A percentile compares a stretch with the other conserved stretches of the same genome.
Conservation (phyloP, 1,140 invertebrate genomes). For the Diorhabda sublineata region DNA sequence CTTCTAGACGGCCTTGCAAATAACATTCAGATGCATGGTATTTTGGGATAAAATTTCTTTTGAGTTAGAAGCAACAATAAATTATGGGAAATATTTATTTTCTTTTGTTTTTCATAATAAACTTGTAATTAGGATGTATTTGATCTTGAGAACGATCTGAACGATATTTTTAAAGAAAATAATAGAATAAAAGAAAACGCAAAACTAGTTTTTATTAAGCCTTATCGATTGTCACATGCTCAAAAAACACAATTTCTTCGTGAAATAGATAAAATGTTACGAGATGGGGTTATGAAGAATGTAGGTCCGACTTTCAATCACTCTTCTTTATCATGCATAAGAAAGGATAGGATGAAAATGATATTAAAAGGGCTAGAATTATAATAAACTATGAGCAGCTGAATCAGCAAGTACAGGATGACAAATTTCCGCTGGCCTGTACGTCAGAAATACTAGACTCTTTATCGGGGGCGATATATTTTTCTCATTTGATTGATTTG, state of each 20-base stretch:
- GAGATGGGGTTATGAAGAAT: not conserved
- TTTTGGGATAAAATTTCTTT: too few relatives aligned
- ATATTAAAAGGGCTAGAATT: constrained; percentile 29
- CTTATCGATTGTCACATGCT: not conserved
- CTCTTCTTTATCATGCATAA: constrained; percentile 35
- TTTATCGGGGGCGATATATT: constrained; percentile 24
- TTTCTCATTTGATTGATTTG: constrained; percentile 19
- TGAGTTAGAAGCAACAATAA: too few relatives aligned
- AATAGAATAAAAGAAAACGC: too few relatives aligned
- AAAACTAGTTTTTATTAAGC: not conserved
- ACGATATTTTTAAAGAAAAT: too few relatives aligned
- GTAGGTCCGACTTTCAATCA: constrained; percentile 1
- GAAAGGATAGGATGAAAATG: constrained; percentile 23
- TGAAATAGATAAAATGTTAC: not conserved
- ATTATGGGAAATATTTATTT: too few relatives aligned
- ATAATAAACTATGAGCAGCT: constrained; percentile 29
- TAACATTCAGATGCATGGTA: too few relatives aligned
- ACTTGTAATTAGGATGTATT: too few relatives aligned
- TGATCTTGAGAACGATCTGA: too few relatives aligned
- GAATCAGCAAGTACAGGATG: constrained; percentile 30
- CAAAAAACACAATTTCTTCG: not conserved
- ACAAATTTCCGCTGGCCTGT: constrained; percentile 31
- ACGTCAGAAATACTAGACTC: constrained; percentile 29
- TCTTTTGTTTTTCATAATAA: too few relatives aligned
- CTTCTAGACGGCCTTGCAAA: too few relatives aligned